phyloP scores from a whole-genome alignment of 2,888 invertebrate species.

The Prenolepis imparis region DNA sequence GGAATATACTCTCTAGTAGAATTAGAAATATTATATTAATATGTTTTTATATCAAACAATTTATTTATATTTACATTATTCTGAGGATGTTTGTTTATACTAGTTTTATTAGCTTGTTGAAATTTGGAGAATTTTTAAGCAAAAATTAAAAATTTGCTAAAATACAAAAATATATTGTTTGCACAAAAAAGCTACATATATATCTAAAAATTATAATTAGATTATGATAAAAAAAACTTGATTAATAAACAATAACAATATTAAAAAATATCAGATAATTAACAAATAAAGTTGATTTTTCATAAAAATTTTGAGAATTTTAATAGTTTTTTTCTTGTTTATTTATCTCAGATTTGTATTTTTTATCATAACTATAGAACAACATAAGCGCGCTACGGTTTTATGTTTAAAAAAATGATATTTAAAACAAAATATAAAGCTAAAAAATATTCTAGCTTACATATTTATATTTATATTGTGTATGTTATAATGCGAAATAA shows the following conservation, averaged over 20 bases:
- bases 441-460: too few relatives aligned
- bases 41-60: background rate
- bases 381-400: too few relatives aligned
- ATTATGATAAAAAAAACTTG: background rate
- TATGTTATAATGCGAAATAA: too few relatives aligned
- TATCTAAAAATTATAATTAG: background rate
- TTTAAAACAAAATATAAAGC: too few relatives aligned
- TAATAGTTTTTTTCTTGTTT: background rate
- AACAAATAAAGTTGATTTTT: background rate
- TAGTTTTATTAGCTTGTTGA: background rate
- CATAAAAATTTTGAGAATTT: background rate
- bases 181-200: background rate
- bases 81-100: background rate
- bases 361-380: too few relatives aligned
- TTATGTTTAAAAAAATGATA: too few relatives aligned
- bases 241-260: background rate
- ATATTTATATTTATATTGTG: too few relatives aligned
- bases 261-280: background rate
- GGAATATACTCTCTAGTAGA: background rate
- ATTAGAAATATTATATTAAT: constrained; percentile 12
- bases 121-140: background rate
- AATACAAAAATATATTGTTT: background rate
- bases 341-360: background rate
- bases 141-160: background rate
- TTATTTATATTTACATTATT: background rate